Conservation (phyloP, 37 sponge, comb jelly and placozoan species). For the Agelas oroides region DNA sequence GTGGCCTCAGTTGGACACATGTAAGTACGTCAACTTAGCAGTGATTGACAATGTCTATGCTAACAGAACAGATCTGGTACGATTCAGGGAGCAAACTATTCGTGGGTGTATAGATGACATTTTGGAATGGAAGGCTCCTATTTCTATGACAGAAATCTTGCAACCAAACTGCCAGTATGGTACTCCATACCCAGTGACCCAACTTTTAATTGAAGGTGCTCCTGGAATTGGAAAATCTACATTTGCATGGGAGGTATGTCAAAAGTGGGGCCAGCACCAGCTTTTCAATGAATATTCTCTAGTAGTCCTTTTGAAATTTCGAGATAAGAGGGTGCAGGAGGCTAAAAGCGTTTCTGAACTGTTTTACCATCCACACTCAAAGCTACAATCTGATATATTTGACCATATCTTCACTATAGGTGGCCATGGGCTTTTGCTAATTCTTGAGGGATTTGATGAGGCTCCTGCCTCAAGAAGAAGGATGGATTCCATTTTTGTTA, state of each 20-base stretch:
- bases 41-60: too few relatives aligned
- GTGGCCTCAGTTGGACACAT: too few relatives aligned
- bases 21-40: too few relatives aligned
- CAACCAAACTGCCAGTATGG: too few relatives aligned
- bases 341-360: slow-evolving; percentile 12
- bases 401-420: background rate
- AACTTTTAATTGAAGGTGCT: slow-evolving; percentile 45
- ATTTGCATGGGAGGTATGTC: slow-evolving; percentile 23
- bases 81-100: too few relatives aligned
- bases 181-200: too few relatives aligned
- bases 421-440: slow-evolving; percentile 6
- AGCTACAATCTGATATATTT: background rate
- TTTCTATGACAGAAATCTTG: too few relatives aligned
- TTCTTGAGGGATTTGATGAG: slow-evolving; percentile 53
- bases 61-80: too few relatives aligned
- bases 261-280: background rate
- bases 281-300: background rate
- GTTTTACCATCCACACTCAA: background rate
- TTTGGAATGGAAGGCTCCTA: too few relatives aligned
- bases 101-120: too few relatives aligned
- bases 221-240: slow-evolving; percentile 49
- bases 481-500: slow-evolving; percentile 1
- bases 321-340: too few relatives aligned
- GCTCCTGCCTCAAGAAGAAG: too few relatives aligned
- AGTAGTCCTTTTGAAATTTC: slow-evolving; percentile 10